Evolutionary conservation across 2,888 invertebrate genomes (phyloP), one percentile per base, ranked within the genome.

Genomic region (Emmelina monodactyla): DNA sequence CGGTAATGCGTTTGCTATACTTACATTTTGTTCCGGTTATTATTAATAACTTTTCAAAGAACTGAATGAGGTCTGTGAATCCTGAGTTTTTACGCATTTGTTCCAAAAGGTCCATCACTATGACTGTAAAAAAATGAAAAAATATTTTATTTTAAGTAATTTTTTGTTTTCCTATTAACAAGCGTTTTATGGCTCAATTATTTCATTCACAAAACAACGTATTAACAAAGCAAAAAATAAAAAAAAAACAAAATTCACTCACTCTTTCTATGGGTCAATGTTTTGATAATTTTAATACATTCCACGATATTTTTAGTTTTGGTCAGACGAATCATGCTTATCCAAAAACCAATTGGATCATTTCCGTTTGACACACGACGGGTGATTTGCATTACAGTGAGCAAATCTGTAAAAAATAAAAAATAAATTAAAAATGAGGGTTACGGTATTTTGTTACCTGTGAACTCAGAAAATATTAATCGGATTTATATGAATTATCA

Each of bases 241-340:
- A 41, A n/a, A 33, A 32, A 2, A 16, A 10, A 13, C 2, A 16
- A 16, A 29, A 13, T 31, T 11, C n/a, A 38, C 39, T 40, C 34
- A 59, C 61, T 16, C n/a, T 55, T 50, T 2, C 47, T 35, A 5
- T 63, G 56, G 2, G 70, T 55, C 10, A 53, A 43, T n/a, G 62
- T 53, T 39, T 72, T 31, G 0, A 70, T 45, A 30, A 28, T 14
- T 11, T 25, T 10, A 15, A 11, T 25, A 3, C 6, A 4, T 25
- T 25, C 25, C 3, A 25, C 25, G n/a, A 25, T 25, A 10, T 9
- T 25, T 10, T 10, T 4, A 3, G 4, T 7, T 3, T 4, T 7
- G 6, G 25, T 25, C n/a, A 25, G 25, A 10, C 3, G 3, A 3
- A 25, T 7, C 25, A 25, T 4, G n/a, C 11, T 3, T 7, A 10